These are phyloP conservation scores for Armadillidium nasatum DNA, from an alignment of 1,140 invertebrate species.

Conservation along the genomic window DNA sequence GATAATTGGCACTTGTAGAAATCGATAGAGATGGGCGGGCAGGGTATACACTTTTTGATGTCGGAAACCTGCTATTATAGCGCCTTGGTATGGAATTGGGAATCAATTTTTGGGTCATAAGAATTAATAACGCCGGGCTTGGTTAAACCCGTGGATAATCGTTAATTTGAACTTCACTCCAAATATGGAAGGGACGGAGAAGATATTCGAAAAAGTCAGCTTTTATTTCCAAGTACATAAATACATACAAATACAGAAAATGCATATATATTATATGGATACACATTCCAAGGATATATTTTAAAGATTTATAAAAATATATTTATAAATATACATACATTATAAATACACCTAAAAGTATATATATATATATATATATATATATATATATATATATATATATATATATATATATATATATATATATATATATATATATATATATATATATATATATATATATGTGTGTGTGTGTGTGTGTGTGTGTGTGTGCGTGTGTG, in stretches of 20 bases:
- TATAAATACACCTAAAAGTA: not conserved
- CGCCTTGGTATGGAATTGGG: slow-evolving; percentile 6
- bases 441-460: not conserved
- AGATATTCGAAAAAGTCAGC: not conserved
- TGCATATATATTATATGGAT: not conserved
- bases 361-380: slow-evolving; percentile 10
- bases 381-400: not conserved
- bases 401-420: not conserved
- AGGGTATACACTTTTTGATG: not conserved
- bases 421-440: not conserved
- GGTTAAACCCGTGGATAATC: not conserved
- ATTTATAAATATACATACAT: not conserved
- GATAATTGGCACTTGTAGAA: not conserved
- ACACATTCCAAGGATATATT: not conserved
- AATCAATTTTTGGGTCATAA: slow-evolving; percentile 9
- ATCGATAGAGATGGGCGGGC: not conserved
- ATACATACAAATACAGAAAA: not conserved
- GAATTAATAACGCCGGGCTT: slow-evolving; percentile 7
- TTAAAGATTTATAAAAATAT: not conserved
- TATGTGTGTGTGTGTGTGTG: not conserved
- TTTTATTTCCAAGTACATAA: not conserved
- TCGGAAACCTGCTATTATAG: not conserved
- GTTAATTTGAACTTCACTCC: not conserved
- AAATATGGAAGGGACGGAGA: not conserved
- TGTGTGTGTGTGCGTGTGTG: not conserved